Conservation (phyloP, 2,797 vertebrate genomes). For the Sitta carolinensis region DNA sequence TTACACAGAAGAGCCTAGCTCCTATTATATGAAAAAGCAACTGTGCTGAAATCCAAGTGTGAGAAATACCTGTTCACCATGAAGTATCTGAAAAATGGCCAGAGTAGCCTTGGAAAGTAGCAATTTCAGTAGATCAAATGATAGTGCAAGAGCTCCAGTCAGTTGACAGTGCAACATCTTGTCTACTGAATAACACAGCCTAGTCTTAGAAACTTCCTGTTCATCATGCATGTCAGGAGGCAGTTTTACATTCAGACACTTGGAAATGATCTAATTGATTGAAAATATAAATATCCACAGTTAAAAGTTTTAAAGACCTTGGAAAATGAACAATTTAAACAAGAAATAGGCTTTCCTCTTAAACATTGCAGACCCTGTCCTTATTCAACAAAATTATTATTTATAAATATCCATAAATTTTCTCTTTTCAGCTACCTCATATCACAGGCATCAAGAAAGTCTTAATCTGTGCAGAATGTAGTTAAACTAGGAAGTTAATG, state of each 20-base stretch:
- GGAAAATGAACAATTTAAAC: neutral
- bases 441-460: neutral
- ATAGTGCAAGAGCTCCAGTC: neutral
- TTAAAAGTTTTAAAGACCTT: neutral
- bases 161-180: neutral
- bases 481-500: neutral
- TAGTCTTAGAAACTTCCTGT: neutral
- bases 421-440: neutral
- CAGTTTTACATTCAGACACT: neutral
- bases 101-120: neutral
- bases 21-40: neutral
- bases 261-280: neutral
- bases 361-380: neutral
- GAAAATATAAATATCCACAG: neutral
- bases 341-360: neutral
- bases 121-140: neutral
- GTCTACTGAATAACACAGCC: neutral
- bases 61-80: neutral
- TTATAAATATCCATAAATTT: neutral
- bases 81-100: neutral
- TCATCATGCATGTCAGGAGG: neutral
- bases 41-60: neutral
- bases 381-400: neutral
- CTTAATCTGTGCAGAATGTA: neutral
- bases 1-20: neutral